Conservation (phyloP, 1,140 invertebrate species). For the Oedothorax gibbosus region DNA sequence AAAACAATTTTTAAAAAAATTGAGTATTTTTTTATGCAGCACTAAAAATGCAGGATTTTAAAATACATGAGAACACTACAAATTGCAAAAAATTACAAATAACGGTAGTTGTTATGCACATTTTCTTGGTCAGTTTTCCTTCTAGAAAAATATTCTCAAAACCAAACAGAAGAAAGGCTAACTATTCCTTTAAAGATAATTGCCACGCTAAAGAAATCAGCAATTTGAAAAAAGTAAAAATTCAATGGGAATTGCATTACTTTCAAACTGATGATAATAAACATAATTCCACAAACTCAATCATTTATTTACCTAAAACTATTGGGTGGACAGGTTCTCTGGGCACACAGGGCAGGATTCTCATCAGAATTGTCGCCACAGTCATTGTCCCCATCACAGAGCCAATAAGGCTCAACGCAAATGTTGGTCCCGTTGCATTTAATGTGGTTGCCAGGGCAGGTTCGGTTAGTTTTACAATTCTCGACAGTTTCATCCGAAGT, state of each 20-base stretch:
- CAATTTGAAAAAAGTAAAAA: background rate
- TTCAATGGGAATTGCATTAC: too few relatives aligned
- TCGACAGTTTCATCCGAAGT: conserved; percentile 92
- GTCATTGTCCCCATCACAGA: conserved; percentile 90
- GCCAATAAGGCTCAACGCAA: conserved; percentile 94
- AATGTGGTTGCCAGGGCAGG: conserved; percentile 86
- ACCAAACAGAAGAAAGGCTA: background rate
- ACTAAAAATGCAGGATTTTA: too few relatives aligned
- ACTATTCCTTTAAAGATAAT: background rate
- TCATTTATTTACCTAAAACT: conserved; percentile 77
- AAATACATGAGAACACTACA: background rate
- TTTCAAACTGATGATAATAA: background rate
- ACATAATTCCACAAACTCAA: background rate
- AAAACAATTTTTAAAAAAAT: too few relatives aligned
- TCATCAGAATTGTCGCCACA: conserved; percentile 97
- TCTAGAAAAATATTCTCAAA: background rate
- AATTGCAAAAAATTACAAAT: background rate
- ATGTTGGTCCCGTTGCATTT: conserved; percentile 95
- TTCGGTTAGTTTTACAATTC: conserved; percentile 83
- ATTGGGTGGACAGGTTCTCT: conserved; percentile 89
- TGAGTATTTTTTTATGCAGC: background rate
- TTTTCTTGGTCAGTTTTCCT: too few relatives aligned
- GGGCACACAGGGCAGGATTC: conserved; percentile 87
- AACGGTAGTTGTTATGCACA: too few relatives aligned
- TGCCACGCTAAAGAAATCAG: background rate